These are phyloP conservation scores for Neoascia interrupta DNA, from an alignment of 2,888 invertebrate species.

Conservation along the genomic window DNA sequence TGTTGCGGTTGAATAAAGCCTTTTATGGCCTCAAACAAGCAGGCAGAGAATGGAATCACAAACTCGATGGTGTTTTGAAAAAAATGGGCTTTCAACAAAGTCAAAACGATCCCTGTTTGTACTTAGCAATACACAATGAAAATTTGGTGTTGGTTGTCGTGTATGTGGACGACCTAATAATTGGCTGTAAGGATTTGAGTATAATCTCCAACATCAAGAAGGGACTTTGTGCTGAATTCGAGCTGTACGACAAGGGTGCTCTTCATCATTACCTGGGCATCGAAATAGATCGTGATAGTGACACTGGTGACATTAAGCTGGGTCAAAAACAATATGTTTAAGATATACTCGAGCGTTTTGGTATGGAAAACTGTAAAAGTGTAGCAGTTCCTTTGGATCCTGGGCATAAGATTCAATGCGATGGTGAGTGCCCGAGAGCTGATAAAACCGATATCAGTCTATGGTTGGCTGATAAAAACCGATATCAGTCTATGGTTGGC, in stretches of 20 bases:
- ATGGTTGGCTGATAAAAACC: slow-evolving; percentile 55
- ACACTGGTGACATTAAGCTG: slow-evolving; percentile 46
- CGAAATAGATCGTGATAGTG: slow-evolving; percentile 37
- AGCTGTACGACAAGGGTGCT: slow-evolving; percentile 16
- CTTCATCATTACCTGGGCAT: slow-evolving; percentile 52
- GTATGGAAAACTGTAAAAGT: slow-evolving; percentile 61
- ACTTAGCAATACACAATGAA: slow-evolving; percentile 22
- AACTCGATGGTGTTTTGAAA: slow-evolving; percentile 35
- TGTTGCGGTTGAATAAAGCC: slow-evolving; percentile 50
- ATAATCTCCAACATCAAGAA: slow-evolving; percentile 28
- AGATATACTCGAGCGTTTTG: slow-evolving; percentile 54
- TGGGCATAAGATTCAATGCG: slow-evolving; percentile 31
- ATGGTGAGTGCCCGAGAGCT: slow-evolving; percentile 36
- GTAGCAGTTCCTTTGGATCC: slow-evolving; percentile 43
- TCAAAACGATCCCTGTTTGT: slow-evolving; percentile 30
- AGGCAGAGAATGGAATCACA: slow-evolving; percentile 45
- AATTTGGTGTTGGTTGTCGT: slow-evolving; percentile 30
- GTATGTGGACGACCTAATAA: slow-evolving; percentile 31
- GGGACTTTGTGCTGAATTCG: slow-evolving; percentile 7
- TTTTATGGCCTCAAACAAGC: slow-evolving; percentile 39
- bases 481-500: slow-evolving; percentile 67
- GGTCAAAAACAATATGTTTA: slow-evolving; percentile 61
- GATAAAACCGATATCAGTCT: slow-evolving; percentile 59
- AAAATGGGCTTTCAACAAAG: slow-evolving; percentile 30
- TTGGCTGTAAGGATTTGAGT: slow-evolving; percentile 30